These are phyloP conservation scores for Tanytarsus gracilentus DNA, from an alignment of 2,888 invertebrate species.

Conservation along the genomic window DNA sequence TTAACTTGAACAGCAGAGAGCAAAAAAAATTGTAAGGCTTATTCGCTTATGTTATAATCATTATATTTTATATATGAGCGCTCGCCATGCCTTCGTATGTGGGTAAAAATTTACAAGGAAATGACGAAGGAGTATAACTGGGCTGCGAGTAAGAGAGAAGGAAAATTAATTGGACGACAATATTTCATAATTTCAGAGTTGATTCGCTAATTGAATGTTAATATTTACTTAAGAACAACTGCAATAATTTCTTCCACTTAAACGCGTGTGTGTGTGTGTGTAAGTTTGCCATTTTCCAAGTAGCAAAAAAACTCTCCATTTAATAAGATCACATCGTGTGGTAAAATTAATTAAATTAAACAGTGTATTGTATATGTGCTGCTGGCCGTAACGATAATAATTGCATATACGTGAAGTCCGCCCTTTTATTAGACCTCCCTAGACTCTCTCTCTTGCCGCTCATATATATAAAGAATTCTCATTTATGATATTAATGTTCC, in stretches of 20 bases:
- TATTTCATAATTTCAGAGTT: conserved; percentile 15
- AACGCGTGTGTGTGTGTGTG: no score
- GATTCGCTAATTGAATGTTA: not conserved
- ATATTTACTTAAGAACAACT: conserved; percentile 4
- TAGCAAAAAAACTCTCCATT: no score
- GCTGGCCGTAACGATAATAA: no score
- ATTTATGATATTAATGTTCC: conserved; percentile 26
- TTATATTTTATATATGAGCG: no score
- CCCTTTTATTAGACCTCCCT: conserved; percentile 24
- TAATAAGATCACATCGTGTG: no score
- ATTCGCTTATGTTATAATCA: no score
- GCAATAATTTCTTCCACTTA: not conserved
- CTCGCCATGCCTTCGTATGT: no score
- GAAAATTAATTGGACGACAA: conserved; percentile 26
- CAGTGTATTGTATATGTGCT: conserved; percentile 9
- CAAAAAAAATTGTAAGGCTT: no score
- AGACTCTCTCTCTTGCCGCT: not conserved
- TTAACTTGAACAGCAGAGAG: no score
- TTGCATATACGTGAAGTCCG: conserved; percentile 9
- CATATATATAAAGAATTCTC: conserved; percentile 15
- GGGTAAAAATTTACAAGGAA: not conserved
- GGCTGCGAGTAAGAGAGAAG: not conserved
- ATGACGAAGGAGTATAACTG: not conserved
- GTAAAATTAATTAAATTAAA: conserved; percentile 28
- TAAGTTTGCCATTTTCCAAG: no score